Evolutionary conservation across 1,140 invertebrate genomes (phyloP).

Genomic region (Calliphora vicina): DNA sequence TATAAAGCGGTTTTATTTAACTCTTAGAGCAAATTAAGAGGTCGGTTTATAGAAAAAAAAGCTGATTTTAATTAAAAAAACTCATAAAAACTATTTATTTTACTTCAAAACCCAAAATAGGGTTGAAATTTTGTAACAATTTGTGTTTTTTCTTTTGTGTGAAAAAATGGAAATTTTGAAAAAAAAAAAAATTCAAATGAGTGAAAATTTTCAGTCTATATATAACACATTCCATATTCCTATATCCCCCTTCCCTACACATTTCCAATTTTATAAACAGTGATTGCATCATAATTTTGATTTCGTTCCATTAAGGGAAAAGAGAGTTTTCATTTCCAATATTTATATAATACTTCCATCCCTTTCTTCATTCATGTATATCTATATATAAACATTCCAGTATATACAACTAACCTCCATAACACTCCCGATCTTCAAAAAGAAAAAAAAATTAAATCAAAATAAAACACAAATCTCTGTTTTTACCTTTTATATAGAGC

Average conservation of each 20-base stretch:
- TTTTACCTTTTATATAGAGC: background rate
- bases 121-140: background rate
- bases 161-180: background rate
- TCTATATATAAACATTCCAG: background rate
- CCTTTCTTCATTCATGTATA: background rate
- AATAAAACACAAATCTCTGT: background rate
- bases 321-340: constrained; percentile 6
- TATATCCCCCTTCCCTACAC: background rate
- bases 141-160: background rate
- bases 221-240: background rate
- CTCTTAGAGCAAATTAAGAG: background rate
- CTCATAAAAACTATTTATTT: background rate
- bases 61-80: background rate
- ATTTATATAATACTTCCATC: constrained; percentile 19
- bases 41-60: constrained; percentile 9
- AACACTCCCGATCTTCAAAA: background rate
- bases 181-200: background rate
- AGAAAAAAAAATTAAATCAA: background rate
- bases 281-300: background rate
- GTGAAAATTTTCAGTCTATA: background rate
- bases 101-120: background rate
- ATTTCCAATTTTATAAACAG: background rate
- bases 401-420: background rate
- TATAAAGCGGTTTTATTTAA: constrained; percentile 17
- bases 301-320: background rate